These are phyloP conservation scores for Ceryle rudis DNA, from an alignment of 2,797 vertebrate genomes.

Conservation along the genomic window DNA sequence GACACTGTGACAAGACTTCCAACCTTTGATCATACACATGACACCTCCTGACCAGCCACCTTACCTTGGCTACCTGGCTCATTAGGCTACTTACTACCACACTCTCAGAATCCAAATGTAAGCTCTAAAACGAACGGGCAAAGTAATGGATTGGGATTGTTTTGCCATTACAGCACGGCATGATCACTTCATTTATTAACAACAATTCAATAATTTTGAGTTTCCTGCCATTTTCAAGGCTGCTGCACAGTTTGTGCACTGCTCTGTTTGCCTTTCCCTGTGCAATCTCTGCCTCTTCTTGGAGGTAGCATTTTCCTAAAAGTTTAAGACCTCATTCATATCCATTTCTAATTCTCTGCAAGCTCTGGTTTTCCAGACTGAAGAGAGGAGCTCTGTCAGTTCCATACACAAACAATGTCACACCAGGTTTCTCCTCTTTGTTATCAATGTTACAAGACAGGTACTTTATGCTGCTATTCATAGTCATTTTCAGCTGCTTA, in stretches of 20 bases:
- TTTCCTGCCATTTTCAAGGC: neutral
- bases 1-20: neutral
- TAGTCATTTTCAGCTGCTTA: neutral
- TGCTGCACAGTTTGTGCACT: neutral
- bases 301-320: neutral
- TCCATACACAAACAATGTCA: neutral
- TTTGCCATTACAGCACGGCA: neutral
- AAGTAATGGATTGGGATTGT: neutral
- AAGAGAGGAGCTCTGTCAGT: neutral
- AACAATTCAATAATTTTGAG: neutral
- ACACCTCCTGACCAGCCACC: neutral
- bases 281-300: neutral
- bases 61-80: neutral
- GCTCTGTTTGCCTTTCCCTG: neutral
- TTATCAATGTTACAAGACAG: neutral
- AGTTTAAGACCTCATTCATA: neutral
- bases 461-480: neutral
- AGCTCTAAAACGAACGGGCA: neutral
- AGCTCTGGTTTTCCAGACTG: neutral
- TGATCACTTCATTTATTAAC: neutral
- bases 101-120: neutral
- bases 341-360: neutral
- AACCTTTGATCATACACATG: neutral
- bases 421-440: neutral
- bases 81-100: neutral